Percentiles rank a stretch among this genome's conserved stretches.
Evolutionary conservation across 2,797 vertebrate species (phyloP).

Genomic region (Salmo trutta): DNA sequence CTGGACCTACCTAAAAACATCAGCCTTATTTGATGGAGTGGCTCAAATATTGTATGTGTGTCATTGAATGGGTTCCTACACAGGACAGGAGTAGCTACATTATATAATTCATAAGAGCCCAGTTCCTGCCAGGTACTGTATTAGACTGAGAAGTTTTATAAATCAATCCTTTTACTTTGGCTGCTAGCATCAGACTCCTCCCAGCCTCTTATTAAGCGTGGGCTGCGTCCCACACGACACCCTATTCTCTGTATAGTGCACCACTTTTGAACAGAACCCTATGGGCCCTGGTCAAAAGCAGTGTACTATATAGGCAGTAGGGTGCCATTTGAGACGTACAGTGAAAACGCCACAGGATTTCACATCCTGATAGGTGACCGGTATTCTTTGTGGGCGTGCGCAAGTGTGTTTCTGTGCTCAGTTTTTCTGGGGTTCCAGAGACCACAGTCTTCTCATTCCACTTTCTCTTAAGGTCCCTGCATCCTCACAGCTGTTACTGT

Average conservation of each 20-base stretch:
- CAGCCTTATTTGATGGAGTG: too few relatives aligned
- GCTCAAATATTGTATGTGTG: too few relatives aligned
- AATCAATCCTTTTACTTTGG: constrained; percentile 5
- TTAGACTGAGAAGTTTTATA: not conserved
- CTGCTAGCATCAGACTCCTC: not conserved
- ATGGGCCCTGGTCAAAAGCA: too few relatives aligned
- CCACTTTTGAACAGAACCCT: too few relatives aligned
- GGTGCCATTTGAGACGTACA: not conserved
- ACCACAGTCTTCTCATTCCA: constrained; percentile 48
- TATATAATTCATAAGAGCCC: not conserved
- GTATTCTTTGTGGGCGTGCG: too few relatives aligned
- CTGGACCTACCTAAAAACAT: too few relatives aligned
- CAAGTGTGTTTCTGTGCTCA: constrained; percentile 40
- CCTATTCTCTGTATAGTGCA: too few relatives aligned
- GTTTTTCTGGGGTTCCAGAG: constrained; percentile 6
- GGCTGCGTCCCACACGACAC: too few relatives aligned
- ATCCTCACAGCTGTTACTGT: constrained; percentile 35
- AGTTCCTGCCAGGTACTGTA: not conserved
- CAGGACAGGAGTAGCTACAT: not conserved
- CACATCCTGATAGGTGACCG: not conserved
- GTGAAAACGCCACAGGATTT: not conserved
- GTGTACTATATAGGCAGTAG: too few relatives aligned
- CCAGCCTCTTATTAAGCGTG: not conserved
- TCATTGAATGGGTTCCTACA: not conserved
- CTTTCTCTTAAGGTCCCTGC: constrained; percentile 11